phyloP scores from a whole-genome alignment of 2,888 invertebrate species.

The Gasteruption jaculator region DNA sequence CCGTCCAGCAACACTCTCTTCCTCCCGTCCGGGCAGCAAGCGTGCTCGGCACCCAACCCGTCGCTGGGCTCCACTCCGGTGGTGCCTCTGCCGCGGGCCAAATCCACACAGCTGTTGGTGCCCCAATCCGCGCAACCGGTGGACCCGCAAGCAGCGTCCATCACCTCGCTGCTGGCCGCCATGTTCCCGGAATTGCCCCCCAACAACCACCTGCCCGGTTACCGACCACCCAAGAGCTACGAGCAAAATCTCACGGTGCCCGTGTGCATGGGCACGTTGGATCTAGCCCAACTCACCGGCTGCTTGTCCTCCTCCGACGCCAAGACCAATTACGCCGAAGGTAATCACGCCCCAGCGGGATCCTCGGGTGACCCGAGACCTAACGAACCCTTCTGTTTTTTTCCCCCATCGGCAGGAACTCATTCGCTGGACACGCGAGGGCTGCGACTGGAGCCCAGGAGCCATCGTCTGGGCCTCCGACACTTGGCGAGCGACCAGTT shows the following conservation, averaged over 20 bases:
- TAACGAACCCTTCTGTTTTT: constrained; percentile 6
- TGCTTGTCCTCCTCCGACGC: constrained; percentile 31
- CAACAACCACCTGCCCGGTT: constrained; percentile 39
- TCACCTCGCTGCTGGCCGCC: constrained; percentile 44
- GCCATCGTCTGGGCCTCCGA: constrained; percentile 34
- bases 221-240: constrained; percentile 33
- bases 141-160: constrained; percentile 37
- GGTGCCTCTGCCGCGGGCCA: constrained; percentile 45
- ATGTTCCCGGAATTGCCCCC: constrained; percentile 47
- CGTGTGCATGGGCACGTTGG: constrained; percentile 34
- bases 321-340: constrained; percentile 27
- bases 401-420: constrained; percentile 18
- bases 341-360: constrained; percentile 18
- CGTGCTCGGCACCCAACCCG: constrained; percentile 50
- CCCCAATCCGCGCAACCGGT: constrained; percentile 27
- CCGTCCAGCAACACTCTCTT: constrained; percentile 39
- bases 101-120: constrained; percentile 47
- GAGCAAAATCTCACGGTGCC: constrained; percentile 34
- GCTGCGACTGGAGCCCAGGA: constrained; percentile 40
- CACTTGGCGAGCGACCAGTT: constrained; percentile 25
- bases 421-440: constrained; percentile 35
- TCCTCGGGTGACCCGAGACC: background rate
- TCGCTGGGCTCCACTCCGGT: constrained; percentile 44
- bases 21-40: constrained; percentile 39
- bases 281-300: constrained; percentile 36